These are phyloP conservation scores for Tetramorium parvispinum DNA, from an alignment of 1,140 invertebrate species.

Conservation along the genomic window DNA sequence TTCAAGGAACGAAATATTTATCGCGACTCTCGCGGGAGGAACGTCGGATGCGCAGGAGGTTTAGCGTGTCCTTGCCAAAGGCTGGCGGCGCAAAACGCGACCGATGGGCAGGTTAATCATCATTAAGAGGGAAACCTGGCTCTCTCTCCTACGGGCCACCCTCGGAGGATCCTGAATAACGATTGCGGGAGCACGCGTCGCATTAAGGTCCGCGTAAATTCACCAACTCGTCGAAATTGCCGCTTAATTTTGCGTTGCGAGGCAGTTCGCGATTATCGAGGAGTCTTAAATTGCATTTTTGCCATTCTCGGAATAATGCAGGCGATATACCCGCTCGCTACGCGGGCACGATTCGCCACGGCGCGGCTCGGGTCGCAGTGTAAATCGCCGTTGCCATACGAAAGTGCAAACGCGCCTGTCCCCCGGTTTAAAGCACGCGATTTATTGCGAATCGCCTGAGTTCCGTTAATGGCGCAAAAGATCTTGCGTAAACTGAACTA, in stretches of 20 bases:
- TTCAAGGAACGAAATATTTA: conserved; percentile 53
- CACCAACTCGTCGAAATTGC: conserved; percentile 61
- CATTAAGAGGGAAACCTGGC: conserved; percentile 71
- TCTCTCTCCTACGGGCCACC: conserved; percentile 51
- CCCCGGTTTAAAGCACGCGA: conserved; percentile 46
- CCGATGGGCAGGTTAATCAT: conserved; percentile 75
- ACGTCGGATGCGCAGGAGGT: conserved; percentile 16
- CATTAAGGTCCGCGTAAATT: conserved; percentile 67
- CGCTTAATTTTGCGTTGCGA: conserved; percentile 63
- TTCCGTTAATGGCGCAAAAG: conserved; percentile 43
- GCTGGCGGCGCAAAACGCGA: conserved; percentile 52
- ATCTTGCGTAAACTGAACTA: conserved; percentile 35
- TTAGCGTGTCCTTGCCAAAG: conserved; percentile 64
- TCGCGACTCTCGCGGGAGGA: conserved; percentile 8
- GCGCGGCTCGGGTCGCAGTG: not conserved
- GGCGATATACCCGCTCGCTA: not conserved
- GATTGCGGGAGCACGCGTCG: conserved; percentile 64
- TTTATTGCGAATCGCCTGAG: conserved; percentile 32
- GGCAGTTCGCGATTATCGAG: conserved; percentile 38
- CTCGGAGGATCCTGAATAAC: conserved; percentile 72
- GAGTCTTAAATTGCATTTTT: conserved; percentile 51
- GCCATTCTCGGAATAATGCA: conserved; percentile 50
- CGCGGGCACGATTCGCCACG: not conserved
- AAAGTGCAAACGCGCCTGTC: conserved; percentile 36
- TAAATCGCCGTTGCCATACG: conserved; percentile 20